Base-by-base conservation (phyloP, 53 echinoderm and acorn worm genomes). In the Crossaster papposus region DNA sequence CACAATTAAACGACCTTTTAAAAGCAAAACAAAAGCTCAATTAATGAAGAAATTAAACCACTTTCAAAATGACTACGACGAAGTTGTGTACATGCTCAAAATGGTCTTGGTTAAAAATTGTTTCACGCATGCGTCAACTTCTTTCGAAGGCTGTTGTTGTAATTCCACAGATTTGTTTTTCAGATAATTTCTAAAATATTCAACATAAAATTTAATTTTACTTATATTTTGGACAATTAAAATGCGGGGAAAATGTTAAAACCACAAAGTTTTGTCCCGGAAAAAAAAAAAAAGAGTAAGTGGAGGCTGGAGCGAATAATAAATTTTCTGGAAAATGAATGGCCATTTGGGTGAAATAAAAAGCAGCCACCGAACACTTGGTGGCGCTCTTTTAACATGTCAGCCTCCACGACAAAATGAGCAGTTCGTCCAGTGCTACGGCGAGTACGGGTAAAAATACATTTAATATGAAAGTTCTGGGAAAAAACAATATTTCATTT, bases 321-420 rank as follows among this genome's bases (percentile, higher is more conserved):
- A 58, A 58, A 58, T 58, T 0, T 20, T 58, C 58, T 58, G 58
- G 58, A 58, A 14, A 8, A 58, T 14, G 12, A 58, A 58, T 58
- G 58, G 15, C 58, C 6, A 58, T 4, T 58, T 58, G 6, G 2
- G 22, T 15, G 0, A 58, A 58, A 58, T 58, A 8, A 58, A 18
- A 58, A 58, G 13, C 58, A 68, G 4, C 31, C 35, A 34, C 11
- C 22, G 23, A 70, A 29, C 73, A 31, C 0, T 32, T 72, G 85
- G 73, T 85, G 85, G 85, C 85, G 85, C 85, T 72, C 24, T 70
- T 52, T 71, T 51, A 83, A 71, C 0, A 83, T 83, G 83, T 24
- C 71, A 51, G 83, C 83, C n/a, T 83, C 83, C 71, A 36, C 80
- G 55, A 81, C 17, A 82, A 68, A 58, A 58, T 81, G 81, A 54